phyloP scores from a whole-genome alignment of 2,797 vertebrate genomes.

The Dipus sagitta region DNA sequence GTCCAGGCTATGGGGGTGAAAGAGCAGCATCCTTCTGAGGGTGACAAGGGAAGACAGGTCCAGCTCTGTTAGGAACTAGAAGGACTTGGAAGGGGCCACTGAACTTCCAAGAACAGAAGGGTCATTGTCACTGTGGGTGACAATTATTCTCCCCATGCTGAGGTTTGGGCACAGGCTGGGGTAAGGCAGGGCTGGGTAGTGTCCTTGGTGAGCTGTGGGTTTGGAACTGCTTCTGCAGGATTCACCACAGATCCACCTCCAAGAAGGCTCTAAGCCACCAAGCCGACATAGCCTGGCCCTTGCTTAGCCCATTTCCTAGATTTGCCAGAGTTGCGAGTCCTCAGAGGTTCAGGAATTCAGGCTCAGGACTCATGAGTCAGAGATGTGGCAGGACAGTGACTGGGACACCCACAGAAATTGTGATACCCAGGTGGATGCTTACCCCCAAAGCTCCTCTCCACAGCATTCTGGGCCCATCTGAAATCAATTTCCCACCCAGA shows the following conservation, averaged over 20 bases:
- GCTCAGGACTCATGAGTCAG: not conserved
- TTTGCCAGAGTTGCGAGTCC: not conserved
- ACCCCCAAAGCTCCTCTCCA: not conserved
- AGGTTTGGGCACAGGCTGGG: not conserved
- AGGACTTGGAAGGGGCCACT: accelerated
- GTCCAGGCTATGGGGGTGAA: not conserved
- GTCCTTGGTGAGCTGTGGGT: not conserved
- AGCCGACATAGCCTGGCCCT: not conserved
- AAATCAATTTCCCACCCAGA: no score
- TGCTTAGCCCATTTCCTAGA: not conserved
- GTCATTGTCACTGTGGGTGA: not conserved
- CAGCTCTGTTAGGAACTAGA: accelerated
- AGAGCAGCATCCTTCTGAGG: accelerated
- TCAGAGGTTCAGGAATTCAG: not conserved
- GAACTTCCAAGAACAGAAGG: not conserved
- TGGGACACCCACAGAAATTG: no score
- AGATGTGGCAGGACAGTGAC: not conserved
- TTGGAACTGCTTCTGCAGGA: not conserved
- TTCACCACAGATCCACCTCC: not conserved
- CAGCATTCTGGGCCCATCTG: not conserved
- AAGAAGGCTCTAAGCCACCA: accelerated
- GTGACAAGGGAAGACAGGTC: not conserved
- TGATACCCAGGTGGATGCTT: accelerated
- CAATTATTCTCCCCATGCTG: accelerated
- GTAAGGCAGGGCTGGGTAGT: no score